A percentile compares a stretch with the other conserved stretches of the same genome.
These are phyloP conservation scores for Cheilosia impressa DNA, from an alignment of 2,888 invertebrate genomes.

Conservation along the genomic window DNA sequence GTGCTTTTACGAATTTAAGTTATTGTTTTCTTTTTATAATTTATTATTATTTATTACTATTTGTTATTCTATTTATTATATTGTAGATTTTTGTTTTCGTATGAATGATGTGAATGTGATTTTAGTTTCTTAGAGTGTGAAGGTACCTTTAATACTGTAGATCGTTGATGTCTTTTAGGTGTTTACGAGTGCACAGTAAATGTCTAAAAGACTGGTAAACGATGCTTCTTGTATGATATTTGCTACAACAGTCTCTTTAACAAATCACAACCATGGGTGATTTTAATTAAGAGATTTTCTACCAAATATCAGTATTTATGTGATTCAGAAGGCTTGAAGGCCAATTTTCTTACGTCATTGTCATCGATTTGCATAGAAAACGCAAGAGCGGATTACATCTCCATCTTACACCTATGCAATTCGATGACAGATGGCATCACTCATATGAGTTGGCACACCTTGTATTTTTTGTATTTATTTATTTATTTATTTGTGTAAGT, in stretches of 20 bases:
- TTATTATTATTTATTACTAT: conserved; percentile 59
- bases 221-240: conserved; percentile 2
- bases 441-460: too few relatives aligned
- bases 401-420: too few relatives aligned
- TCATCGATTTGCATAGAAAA: too few relatives aligned
- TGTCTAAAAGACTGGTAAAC: conserved; percentile 54
- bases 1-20: conserved; percentile 58
- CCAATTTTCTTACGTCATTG: not conserved
- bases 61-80: conserved; percentile 21
- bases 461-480: too few relatives aligned
- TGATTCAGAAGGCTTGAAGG: not conserved
- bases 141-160: not conserved
- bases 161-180: conserved; percentile 48
- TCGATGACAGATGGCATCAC: too few relatives aligned
- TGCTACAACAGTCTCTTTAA: conserved; percentile 27
- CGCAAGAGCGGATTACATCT: too few relatives aligned
- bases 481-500: not conserved
- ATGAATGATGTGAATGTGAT: not conserved
- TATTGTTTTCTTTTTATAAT: conserved; percentile 62
- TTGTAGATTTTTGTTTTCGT: conserved; percentile 8
- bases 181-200: conserved; percentile 67
- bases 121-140: too few relatives aligned
- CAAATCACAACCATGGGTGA: conserved; percentile 53
- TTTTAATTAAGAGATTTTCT: conserved; percentile 35
- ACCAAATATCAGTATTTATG: conserved; percentile 8